Base-by-base conservation (phyloP, 2,888 invertebrate genomes). In the Nomada ruficornis region DNA sequence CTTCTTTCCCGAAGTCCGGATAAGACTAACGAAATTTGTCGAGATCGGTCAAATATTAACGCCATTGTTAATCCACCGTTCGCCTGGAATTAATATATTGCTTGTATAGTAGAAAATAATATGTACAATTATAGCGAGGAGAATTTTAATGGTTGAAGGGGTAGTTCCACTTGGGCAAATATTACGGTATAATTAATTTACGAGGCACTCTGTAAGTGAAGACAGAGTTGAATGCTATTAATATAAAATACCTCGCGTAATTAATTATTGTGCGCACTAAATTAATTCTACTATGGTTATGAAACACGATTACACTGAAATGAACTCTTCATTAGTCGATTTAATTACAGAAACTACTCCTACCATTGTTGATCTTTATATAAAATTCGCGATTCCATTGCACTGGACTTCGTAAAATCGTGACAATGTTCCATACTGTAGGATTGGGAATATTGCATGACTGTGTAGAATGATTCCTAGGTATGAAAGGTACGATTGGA, bases 301-400 rank as follows among this genome's bases (percentile, higher is more conserved):
- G n/a, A n/a, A 54, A 54, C n/a, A n/a, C 54, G n/a, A 20, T n/a
- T 18, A n/a, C 10, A n/a, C 18, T 54, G 20, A n/a, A 18, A 52
- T 20, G 20, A 10, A 9, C 18, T 54, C 54, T n/a, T 54, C 20
- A 10, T 54, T 54, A 54, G 4, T 20, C 54, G 7, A 18, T 52
- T 10, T 54, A 9, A 20, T n/a, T 54, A 36, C 36, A 1, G 7
- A 36, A 36, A 36, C 36, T 36, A 36, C 36, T 1, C 65, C 80
- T 78, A 67, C 23, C 54, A 13, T 29, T 50, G 54, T 36, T 44
- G 54, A 55, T 62, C 55, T 67, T 62, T 57, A 55, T 62, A 62
- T 71, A 50, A 62, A 36, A 59, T 10, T 54, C 26, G 47, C 60
- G 78, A 77, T 77, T 47, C 59, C 70, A 54, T 64, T 65, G 54